These are phyloP conservation scores for Drymodes brunneopygia DNA, from an alignment of 2,113 vertebrate species.

Conservation along the genomic window DNA sequence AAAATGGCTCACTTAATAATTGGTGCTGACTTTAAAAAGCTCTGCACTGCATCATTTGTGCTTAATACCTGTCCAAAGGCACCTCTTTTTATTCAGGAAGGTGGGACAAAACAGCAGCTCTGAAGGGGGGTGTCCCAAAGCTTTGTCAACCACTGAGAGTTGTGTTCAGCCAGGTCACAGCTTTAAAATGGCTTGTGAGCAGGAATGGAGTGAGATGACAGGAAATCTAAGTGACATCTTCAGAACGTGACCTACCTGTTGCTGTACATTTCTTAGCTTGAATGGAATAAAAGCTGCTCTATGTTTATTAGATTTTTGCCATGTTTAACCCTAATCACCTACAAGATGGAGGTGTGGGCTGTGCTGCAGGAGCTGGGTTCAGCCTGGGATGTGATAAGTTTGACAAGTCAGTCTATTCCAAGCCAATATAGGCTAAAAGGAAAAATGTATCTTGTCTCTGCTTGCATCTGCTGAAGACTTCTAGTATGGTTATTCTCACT, in stretches of 20 bases:
- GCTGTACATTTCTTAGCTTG: accelerated
- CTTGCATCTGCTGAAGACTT: not conserved
- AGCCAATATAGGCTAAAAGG: accelerated
- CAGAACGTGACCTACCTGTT: accelerated
- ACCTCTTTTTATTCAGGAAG: accelerated
- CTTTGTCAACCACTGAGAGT: accelerated
- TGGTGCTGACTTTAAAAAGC: not conserved
- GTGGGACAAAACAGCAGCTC: accelerated
- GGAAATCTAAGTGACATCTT: accelerated
- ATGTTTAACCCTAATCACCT: accelerated
- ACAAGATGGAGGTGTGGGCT: accelerated
- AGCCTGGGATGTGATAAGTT: accelerated
- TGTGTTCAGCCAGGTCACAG: not conserved
- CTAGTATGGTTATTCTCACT: accelerated
- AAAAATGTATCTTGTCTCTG: accelerated
- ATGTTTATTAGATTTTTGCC: accelerated
- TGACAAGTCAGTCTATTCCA: too few relatives aligned
- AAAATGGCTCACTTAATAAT: not conserved
- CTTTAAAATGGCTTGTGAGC: accelerated
- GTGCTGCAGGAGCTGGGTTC: too few relatives aligned
- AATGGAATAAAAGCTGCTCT: accelerated
- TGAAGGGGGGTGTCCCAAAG: accelerated
- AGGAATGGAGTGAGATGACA: accelerated
- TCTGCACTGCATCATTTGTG: not conserved
- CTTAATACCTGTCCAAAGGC: accelerated